phyloP scores from a whole-genome alignment of 2,113 vertebrate species.

The Callaeas wilsoni region DNA sequence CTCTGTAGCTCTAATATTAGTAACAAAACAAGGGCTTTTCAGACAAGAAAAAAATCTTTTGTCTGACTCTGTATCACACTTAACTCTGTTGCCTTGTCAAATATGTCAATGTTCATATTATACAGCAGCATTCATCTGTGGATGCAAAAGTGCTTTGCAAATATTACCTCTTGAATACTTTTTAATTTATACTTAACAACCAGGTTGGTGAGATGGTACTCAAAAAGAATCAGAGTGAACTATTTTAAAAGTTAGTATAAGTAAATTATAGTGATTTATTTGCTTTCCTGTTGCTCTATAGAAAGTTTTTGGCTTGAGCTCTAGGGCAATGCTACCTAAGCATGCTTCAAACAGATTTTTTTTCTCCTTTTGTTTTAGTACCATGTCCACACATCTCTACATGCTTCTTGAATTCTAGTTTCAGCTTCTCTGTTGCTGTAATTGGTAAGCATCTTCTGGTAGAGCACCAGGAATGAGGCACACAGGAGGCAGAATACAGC shows the following conservation, averaged over 20 bases:
- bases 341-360: not conserved
- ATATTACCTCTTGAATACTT: conserved; percentile 40
- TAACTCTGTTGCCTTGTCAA: conserved; percentile 66
- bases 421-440: not conserved
- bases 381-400: not conserved
- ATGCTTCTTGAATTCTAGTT: not conserved
- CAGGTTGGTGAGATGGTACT: conserved; percentile 25
- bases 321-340: not conserved
- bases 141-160: conserved; percentile 49
- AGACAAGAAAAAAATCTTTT: conserved; percentile 59
- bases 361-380: conserved; percentile 6
- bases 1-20: conserved; percentile 64
- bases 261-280: conserved; percentile 49
- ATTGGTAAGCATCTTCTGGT: not conserved
- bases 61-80: conserved; percentile 59
- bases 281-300: not conserved
- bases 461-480: not conserved
- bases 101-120: conserved; percentile 55
- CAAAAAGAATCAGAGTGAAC: not conserved
- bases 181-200: conserved; percentile 51
- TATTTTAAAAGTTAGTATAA: conserved; percentile 40
- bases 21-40: conserved; percentile 67
- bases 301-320: not conserved
- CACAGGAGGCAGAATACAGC: not conserved
- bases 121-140: conserved; percentile 31